Conservation (phyloP, 2,888 invertebrate genomes). For the Gandaritis pyraliata region DNA sequence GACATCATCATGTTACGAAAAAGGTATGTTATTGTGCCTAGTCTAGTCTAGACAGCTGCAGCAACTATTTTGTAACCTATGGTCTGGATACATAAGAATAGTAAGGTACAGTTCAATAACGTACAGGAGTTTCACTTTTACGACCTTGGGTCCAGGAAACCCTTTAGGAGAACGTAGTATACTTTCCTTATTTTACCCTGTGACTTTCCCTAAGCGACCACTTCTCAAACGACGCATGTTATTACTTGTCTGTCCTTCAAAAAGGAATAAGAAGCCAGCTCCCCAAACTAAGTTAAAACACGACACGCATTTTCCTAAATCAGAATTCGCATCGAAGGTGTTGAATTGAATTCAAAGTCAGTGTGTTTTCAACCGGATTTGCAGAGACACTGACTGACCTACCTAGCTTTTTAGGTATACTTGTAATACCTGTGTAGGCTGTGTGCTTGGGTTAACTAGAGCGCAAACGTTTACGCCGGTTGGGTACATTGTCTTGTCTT, state of each 20-base stretch:
- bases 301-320: background rate
- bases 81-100: background rate
- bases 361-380: background rate
- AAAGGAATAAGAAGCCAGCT: too few relatives aligned
- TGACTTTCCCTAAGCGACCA: too few relatives aligned
- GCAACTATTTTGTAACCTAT: constrained; percentile 11
- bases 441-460: constrained; percentile 33
- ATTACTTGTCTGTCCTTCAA: too few relatives aligned
- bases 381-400: background rate
- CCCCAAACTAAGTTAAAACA: too few relatives aligned
- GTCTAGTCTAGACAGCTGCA: constrained; percentile 19
- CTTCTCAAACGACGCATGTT: too few relatives aligned
- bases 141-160: background rate
- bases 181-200: too few relatives aligned
- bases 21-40: constrained; percentile 27
- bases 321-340: background rate
- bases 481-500: constrained; percentile 33
- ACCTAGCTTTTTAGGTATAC: constrained; percentile 1
- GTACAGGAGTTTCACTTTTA: constrained; percentile 1
- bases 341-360: background rate
- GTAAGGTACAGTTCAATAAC: background rate
- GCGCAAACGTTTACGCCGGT: constrained; percentile 27
- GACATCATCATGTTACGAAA: constrained; percentile 35
- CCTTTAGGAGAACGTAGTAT: too few relatives aligned
- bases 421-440: background rate